Percentiles rank a stretch among this genome's conserved stretches.
phyloP scores from a whole-genome alignment of 2,113 vertebrate genomes.

The Daboia siamensis region DNA sequence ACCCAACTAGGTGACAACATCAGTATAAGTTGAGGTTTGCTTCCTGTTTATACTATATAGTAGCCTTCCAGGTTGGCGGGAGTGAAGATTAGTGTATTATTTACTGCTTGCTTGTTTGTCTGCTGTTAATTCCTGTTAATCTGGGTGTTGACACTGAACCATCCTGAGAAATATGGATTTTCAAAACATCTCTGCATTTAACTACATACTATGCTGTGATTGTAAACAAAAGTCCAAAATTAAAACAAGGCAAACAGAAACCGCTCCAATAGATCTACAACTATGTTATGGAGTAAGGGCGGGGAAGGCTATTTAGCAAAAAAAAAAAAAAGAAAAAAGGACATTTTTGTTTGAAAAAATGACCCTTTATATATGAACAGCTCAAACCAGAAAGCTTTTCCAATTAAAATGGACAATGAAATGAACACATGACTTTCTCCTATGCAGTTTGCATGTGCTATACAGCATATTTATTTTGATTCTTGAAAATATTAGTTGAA shows the following conservation, averaged over 20 bases:
- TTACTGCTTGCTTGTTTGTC: neutral
- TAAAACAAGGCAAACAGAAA: neutral
- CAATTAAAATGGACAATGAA: neutral
- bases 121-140: neutral
- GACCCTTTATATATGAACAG: neutral
- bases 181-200: neutral
- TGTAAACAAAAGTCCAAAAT: neutral
- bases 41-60: neutral
- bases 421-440: neutral
- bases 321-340: neutral
- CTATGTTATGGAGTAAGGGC: neutral
- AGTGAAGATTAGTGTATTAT: neutral
- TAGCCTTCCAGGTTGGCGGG: neutral
- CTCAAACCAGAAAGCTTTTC: neutral
- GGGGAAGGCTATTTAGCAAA: neutral
- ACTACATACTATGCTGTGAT: neutral
- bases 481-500: neutral
- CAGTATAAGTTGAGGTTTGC: neutral
- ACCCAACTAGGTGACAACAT: neutral
- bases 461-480: neutral
- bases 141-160: neutral
- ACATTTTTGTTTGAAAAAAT: neutral
- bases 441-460: neutral
- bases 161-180: neutral
- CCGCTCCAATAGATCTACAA: neutral